Base-by-base conservation (phyloP, 1,140 invertebrate genomes). In the Prorops nasuta region DNA sequence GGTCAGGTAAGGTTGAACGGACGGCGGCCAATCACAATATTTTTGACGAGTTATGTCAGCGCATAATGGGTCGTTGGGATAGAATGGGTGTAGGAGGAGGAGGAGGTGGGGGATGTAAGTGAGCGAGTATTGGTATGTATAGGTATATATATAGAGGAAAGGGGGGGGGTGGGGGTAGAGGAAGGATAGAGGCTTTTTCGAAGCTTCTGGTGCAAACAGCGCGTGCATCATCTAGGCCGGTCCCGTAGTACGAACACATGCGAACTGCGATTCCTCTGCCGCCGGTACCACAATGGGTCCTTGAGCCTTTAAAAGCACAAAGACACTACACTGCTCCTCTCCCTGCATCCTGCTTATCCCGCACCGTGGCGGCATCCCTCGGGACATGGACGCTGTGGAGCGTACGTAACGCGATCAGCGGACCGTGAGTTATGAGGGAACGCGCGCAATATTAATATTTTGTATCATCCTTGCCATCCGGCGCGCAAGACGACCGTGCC, bases 391-490 rank as follows among this genome's bases (percentile, higher is more conserved):
- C 48, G 58, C 68, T 60, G 58, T 69, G 51, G 69, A 76, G 74
- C 75, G 72, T 75, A 64, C 66, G 72, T 77, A 77, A 78, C 72
- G 62, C 60, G 72, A 46, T 59, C 74, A 77, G 38, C 71, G 72
- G 63, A 46, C 72, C 66, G 71, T 78, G 71, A 77, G 71, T 77
- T 78, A 78, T 77, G 76, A 75, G 72, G 71, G 71, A 75, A 60
- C 60, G 60, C 54, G 51, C 65, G 74, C 66, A 61, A 78, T 78
- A 78, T 78, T 78, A 78, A 78, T 78, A 78, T 78, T 78, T 77
- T 73, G 76, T 78, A 78, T 78, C 76, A 78, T 78, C 75, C 70
- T 76, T 65, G 59, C 60, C 52, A 60, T 52, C 51, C 53, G 21
- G 9, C 28, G 16, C 35, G 24, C 15, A 42, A 19, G n/a, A 19